Evolutionary conservation across 2,888 invertebrate species (phyloP), one percentile per base, ranked within the genome.

Genomic region (Herminia tarsipennalis): DNA sequence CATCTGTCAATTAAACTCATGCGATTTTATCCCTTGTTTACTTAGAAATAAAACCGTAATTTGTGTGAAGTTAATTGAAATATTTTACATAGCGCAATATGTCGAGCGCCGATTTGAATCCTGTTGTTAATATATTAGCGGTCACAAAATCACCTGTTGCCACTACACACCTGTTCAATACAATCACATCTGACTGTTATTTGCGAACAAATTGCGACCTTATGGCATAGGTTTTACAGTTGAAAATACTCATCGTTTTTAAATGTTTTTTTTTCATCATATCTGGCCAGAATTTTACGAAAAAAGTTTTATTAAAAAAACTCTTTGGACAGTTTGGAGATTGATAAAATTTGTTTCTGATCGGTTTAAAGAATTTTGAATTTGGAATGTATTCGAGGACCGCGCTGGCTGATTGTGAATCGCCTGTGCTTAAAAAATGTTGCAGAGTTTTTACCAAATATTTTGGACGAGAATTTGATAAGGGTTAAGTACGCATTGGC

Each of bases 61-160:
- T 74, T 18, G 42, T 43, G 40, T 45, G 37, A 25, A 39, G 38
- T 35, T 38, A 32, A 46, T 43, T n/a, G n/a, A n/a, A n/a, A 57
- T 57, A 43, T 65, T 72, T 70, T 73, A 76, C 69, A 75, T 75
- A 78, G 76, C 70, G 76, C 79, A 82, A 81, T 83, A 84, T 85
- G 81, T 86, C 77, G 79, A 77, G 72, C 75, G 77, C 73, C 76
- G 83, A 83, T 86, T 87, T 83, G 76, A 78, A 83, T 80, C 80
- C 80, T 81, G 79, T 78, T 78, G 74, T 74, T 81, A 85, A 88
- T 87, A 86, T 83, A 86, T 86, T 85, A 86, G 86, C 81, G 84
- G 84, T 84, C 83, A 80, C 79, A 83, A 85, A 83, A 81, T 89
- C 90, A 90, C 90, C 90, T 90, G 90, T 90, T 88, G 75, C 66